phyloP scores from a whole-genome alignment of 35 echinoderm and acorn worm genomes.

The Amphiura filiformis region DNA sequence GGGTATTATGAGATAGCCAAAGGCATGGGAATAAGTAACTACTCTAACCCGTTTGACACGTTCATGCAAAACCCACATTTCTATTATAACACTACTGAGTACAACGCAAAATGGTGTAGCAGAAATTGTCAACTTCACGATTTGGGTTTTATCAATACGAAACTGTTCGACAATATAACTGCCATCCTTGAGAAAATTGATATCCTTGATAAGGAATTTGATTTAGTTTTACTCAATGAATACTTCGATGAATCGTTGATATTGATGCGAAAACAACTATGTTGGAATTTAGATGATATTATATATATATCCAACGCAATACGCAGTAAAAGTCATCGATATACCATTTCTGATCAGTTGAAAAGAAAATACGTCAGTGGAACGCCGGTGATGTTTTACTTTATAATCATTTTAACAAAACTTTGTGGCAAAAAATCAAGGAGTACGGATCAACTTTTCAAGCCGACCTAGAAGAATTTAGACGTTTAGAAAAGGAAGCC shows the following conservation, averaged over 20 bases:
- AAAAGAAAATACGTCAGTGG: constrained; percentile 36
- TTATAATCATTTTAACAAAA: not conserved
- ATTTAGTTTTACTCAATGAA: constrained; percentile 62
- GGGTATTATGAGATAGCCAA: constrained; percentile 54
- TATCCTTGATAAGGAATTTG: constrained; percentile 53
- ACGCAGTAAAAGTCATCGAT: constrained; percentile 39
- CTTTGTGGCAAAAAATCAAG: not conserved
- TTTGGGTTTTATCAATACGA: constrained; percentile 62
- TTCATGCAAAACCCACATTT: constrained; percentile 64
- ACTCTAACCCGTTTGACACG: constrained; percentile 32
- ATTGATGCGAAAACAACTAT: constrained; percentile 46
- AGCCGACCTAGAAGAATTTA: constrained; percentile 22
- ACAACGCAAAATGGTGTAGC: constrained; percentile 18
- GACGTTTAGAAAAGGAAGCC: not conserved
- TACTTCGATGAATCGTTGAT: constrained; percentile 77
- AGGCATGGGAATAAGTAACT: not conserved
- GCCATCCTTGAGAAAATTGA: constrained; percentile 44
- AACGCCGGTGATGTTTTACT: constrained; percentile 5
- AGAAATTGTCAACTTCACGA: constrained; percentile 75
- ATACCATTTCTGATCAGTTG: not conserved
- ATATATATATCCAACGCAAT: constrained; percentile 45
- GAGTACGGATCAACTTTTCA: not conserved
- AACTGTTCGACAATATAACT: constrained; percentile 9
- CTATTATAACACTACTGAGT: constrained; percentile 27
- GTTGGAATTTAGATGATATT: constrained; percentile 71